A percentile compares a stretch with the other conserved stretches of the same genome.
Conservation (phyloP, 2,888 invertebrate species). For the Bombylius major region DNA sequence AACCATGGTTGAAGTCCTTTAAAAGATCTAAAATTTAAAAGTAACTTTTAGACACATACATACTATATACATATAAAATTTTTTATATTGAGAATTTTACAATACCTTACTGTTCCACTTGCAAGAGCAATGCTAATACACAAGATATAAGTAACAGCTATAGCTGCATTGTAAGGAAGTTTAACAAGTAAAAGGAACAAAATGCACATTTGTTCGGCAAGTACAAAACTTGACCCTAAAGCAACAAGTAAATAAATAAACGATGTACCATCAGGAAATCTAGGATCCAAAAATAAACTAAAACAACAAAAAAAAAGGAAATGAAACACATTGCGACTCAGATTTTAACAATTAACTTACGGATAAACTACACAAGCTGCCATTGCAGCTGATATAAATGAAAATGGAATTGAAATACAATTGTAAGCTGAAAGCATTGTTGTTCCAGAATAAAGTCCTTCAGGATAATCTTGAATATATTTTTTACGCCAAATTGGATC, state of each 20-base stretch:
- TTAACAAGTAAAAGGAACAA: slow-evolving; percentile 70
- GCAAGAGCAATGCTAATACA: slow-evolving; percentile 57
- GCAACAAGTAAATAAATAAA: slow-evolving; percentile 57
- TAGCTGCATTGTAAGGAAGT: slow-evolving; percentile 61
- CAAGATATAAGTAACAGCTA: slow-evolving; percentile 65
- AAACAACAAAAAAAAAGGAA: background rate
- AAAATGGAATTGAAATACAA: slow-evolving; percentile 68
- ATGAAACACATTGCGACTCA: too few species aligned
- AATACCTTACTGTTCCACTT: slow-evolving; percentile 64
- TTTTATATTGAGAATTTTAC: background rate
- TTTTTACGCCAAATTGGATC: slow-evolving; percentile 77
- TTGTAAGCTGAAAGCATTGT: slow-evolving; percentile 71
- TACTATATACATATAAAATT: background rate
- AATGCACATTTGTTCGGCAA: slow-evolving; percentile 75
- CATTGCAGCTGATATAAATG: slow-evolving; percentile 58
- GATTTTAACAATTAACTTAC: slow-evolving; percentile 37
- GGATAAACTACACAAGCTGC: slow-evolving; percentile 62
- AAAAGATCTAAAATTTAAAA: slow-evolving; percentile 48
- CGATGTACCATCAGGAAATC: slow-evolving; percentile 28
- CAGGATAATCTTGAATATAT: slow-evolving; percentile 82
- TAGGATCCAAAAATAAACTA: slow-evolving; percentile 29
- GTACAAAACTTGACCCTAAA: slow-evolving; percentile 74
- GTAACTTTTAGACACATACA: background rate
- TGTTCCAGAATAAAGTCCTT: slow-evolving; percentile 78
- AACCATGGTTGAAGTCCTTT: slow-evolving; percentile 71